Evolutionary conservation across 2,797 vertebrate species (phyloP).

Genomic region (Sebastes jordani): DNA sequence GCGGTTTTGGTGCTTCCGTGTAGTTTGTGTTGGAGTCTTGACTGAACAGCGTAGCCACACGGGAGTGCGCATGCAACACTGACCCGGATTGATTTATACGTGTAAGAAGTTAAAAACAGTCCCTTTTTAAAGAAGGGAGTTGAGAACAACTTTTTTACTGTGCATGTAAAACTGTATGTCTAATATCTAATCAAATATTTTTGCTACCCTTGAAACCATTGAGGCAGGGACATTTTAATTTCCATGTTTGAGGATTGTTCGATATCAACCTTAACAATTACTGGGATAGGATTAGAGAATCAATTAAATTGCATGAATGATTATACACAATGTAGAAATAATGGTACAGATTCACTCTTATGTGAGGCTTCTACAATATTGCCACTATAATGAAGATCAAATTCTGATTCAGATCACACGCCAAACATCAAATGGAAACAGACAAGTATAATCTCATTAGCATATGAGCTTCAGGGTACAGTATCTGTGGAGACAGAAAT

Average conservation of each 20-base stretch:
- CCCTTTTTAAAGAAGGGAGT: too few species aligned
- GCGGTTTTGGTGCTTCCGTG: too few species aligned
- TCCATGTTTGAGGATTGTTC: background rate
- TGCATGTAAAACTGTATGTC: background rate
- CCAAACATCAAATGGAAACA: conserved; percentile 40
- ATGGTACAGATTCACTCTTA: background rate
- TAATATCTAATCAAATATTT: background rate
- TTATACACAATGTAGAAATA: conserved; percentile 1
- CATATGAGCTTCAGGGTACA: conserved; percentile 48
- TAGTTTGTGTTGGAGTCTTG: too few species aligned
- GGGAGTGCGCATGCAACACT: too few species aligned
- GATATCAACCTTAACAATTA: background rate
- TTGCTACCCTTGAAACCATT: background rate
- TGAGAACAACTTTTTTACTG: background rate
- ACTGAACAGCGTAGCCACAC: too few species aligned
- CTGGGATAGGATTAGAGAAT: background rate
- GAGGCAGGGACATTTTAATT: background rate
- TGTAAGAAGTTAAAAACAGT: too few species aligned
- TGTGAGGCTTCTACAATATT: background rate
- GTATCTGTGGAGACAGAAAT: conserved; percentile 50
- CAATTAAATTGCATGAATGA: background rate
- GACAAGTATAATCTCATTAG: conserved; percentile 55
- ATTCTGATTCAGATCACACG: conserved; percentile 39
- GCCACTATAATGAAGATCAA: conserved; percentile 9
- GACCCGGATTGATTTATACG: rapidly evolving